Conservation (phyloP, 30 jellyfish, hydroid and myxozoan genomes). For the Chrysaora quinquecirrha region DNA sequence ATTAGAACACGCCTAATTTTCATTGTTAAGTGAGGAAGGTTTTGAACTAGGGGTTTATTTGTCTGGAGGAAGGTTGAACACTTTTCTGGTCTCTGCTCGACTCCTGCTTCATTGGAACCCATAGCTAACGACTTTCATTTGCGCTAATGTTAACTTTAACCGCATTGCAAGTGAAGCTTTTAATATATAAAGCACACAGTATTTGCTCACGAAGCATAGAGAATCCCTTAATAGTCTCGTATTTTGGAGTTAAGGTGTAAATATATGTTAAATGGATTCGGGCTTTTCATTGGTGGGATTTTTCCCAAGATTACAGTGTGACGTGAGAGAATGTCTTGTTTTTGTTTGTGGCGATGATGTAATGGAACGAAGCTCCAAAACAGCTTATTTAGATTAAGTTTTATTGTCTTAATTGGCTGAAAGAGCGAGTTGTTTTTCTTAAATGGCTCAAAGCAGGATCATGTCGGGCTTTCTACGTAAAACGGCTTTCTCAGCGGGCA, state of each 20-base stretch:
- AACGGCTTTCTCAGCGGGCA: conserved; percentile 60
- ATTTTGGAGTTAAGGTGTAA: background rate
- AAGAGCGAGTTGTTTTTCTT: conserved; percentile 50
- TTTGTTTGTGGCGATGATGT: conserved; percentile 49
- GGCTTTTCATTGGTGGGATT: background rate
- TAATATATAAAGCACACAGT: too few species aligned
- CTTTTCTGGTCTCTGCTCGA: too few species aligned
- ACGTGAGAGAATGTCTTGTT: conserved; percentile 28
- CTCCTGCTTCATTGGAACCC: too few species aligned
- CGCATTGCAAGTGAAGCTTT: too few species aligned
- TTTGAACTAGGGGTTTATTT: too few species aligned
- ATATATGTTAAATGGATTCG: background rate
- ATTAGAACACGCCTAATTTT: too few species aligned
- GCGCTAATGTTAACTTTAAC: too few species aligned
- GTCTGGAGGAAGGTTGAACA: too few species aligned
- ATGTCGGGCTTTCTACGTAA: conserved; percentile 55
- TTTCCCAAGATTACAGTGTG: background rate
- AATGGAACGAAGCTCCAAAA: conserved; percentile 14
- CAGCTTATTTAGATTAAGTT: conserved; percentile 15
- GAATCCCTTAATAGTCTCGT: background rate
- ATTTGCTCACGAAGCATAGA: too few species aligned
- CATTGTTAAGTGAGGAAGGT: too few species aligned
- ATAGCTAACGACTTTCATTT: too few species aligned
- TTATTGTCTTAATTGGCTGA: background rate
- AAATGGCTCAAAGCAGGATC: conserved; percentile 62